phyloP scores from a whole-genome alignment of 2,797 vertebrate species.

The Amniataba percoides region DNA sequence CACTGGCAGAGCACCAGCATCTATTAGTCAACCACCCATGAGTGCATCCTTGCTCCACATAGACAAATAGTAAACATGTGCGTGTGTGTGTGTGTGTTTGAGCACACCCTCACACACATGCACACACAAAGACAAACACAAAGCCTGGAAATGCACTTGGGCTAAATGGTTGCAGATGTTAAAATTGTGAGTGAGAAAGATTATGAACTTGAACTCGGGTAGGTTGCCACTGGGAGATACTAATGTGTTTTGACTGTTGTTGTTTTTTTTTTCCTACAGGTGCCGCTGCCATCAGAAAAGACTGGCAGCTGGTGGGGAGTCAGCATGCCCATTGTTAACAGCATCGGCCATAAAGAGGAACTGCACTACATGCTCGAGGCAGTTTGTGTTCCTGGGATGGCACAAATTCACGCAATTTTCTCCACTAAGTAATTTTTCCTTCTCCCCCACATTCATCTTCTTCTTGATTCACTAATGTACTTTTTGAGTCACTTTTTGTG shows the following conservation, averaged over 20 bases:
- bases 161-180: constrained; percentile 74
- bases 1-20: constrained; percentile 82
- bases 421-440: not conserved
- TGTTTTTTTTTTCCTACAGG: constrained; percentile 46
- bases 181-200: constrained; percentile 48
- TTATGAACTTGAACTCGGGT: constrained; percentile 63
- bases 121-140: constrained; percentile 27
- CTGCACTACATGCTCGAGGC: constrained; percentile 18
- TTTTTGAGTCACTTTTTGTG: not conserved
- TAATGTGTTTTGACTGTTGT: constrained; percentile 55
- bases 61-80: constrained; percentile 54
- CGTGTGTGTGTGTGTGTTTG: not conserved
- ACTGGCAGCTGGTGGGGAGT: constrained; percentile 55
- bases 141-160: constrained; percentile 35
- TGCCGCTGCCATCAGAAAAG: constrained; percentile 48
- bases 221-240: constrained; percentile 49
- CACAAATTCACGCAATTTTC: constrained; percentile 10
- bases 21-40: constrained; percentile 82
- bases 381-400: constrained; percentile 31
- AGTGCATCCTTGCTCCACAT: constrained; percentile 58
- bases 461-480: not conserved
- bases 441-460: not conserved
- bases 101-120: not conserved
- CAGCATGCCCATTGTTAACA: constrained; percentile 33
- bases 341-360: constrained; percentile 39